Percentiles rank a stretch among this genome's conserved stretches.
phyloP scores from a whole-genome alignment of 2,113 vertebrate genomes.

The Serilophus lunatus region DNA sequence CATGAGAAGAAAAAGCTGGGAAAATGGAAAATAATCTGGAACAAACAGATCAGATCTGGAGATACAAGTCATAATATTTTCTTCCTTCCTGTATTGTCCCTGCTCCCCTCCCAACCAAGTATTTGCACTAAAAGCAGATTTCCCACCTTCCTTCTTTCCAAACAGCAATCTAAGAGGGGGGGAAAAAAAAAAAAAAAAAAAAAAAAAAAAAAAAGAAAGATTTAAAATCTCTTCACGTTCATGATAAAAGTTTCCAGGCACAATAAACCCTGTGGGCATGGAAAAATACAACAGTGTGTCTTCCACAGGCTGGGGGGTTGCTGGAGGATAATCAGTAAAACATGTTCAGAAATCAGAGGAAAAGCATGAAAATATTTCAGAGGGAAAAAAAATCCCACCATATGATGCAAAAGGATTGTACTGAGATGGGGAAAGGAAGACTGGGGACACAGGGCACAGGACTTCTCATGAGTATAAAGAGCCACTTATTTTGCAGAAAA shows the following conservation, averaged over 20 bases:
- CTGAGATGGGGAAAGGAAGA: neutral
- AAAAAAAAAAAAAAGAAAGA: neutral
- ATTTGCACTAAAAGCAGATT: neutral
- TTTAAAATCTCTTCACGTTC: neutral
- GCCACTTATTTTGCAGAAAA: neutral
- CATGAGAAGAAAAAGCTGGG: neutral
- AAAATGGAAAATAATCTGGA: constrained; percentile 24
- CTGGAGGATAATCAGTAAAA: constrained; percentile 46
- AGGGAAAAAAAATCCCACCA: neutral
- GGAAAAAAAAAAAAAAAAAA: neutral
- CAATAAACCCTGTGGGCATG: neutral
- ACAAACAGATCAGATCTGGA: constrained; percentile 26
- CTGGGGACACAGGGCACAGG: neutral
- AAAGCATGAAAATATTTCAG: neutral
- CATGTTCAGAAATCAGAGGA: neutral
- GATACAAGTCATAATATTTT: neutral
- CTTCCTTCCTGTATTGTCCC: constrained; percentile 1
- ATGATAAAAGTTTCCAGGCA: constrained; percentile 29
- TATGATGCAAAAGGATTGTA: neutral
- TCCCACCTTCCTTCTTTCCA: neutral
- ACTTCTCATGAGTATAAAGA: neutral
- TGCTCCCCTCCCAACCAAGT: neutral
- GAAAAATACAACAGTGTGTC: neutral
- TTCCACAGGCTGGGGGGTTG: neutral
- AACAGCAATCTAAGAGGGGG: neutral